Base-by-base conservation (phyloP, 2,113 vertebrate species). In the Pachyramphus minor region DNA sequence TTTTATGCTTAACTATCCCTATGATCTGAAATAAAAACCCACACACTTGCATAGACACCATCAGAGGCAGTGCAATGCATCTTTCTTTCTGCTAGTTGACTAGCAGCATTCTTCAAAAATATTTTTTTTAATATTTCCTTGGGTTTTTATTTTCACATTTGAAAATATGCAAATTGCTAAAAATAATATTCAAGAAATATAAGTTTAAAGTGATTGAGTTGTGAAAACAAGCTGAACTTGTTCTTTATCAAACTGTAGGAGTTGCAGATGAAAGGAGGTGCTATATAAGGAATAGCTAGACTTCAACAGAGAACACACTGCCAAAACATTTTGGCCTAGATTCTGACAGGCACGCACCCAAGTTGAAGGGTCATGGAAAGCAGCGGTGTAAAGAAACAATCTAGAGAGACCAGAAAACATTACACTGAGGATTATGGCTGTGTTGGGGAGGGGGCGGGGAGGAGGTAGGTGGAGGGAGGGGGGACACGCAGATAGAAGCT, bases 311-410 rank as follows among this genome's bases (percentile, higher is more conserved):
- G 94, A 88, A 75, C 6, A 4, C 16, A 6, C 92, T 97, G 96
- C 95, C 96, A 96, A 94, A 96, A 92, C 83, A 78, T 97, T 97
- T 95, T 96, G 95, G 93, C 96, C 96, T 94, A 94, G 92, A 94
- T 92, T 94, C 93, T 92, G 93, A 96, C 95, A 97, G 92, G 90
- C 93, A 96, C 18, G 62, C 91, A 96, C 93, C 94, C 95, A 96
- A 97, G 96, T 92, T 83, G 92, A 97, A 94, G 93, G 95, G 95
- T 94, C 95, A 96, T 16, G 84, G 90, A 95, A 92, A 95, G 95
- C 90, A 77, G 87, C n/a, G 55, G 90, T 83, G 90, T 96, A 95
- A 88, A 93, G 95, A 90, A 96, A 96, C 75, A 74, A 69, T 67
- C 90, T 76, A 74, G 87, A 88, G 79, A 85, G 92, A 69, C 56